A percentile compares a stretch with the other conserved stretches of the same genome.
These are phyloP conservation scores for Spatula versicolor DNA, from an alignment of 2,797 vertebrate genomes.

Conservation along the genomic window DNA sequence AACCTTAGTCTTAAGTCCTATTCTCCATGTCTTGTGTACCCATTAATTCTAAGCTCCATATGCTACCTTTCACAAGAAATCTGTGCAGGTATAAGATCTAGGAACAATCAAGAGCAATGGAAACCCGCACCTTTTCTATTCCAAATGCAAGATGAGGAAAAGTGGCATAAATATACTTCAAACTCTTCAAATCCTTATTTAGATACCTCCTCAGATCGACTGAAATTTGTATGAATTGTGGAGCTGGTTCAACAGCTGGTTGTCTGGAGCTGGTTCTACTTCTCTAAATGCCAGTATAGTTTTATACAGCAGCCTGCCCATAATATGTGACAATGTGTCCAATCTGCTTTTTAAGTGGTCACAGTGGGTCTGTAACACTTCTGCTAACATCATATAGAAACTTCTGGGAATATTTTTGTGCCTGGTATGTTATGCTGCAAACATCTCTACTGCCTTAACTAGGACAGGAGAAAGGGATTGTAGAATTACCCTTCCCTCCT, in stretches of 20 bases:
- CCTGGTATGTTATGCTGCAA: not conserved
- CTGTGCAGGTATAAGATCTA: not conserved
- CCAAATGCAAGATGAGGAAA: not conserved
- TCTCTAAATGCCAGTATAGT: not conserved
- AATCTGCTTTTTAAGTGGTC: not conserved
- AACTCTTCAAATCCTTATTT: not conserved
- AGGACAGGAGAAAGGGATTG: not conserved
- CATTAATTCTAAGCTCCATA: not conserved
- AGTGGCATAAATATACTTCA: not conserved
- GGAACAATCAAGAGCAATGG: not conserved
- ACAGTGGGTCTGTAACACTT: not conserved
- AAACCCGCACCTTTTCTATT: not conserved
- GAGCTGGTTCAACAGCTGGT: not conserved
- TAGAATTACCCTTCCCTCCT: not conserved
- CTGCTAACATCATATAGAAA: not conserved
- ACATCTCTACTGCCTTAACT: not conserved
- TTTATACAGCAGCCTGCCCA: not conserved
- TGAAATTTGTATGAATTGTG: not conserved
- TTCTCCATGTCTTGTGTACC: not conserved
- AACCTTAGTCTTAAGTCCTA: not conserved
- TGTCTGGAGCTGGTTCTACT: not conserved
- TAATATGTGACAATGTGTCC: not conserved
- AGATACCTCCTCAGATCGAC: not conserved
- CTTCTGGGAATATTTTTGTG: not conserved
- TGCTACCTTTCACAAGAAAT: not conserved